Evolutionary conservation across 2,888 invertebrate genomes (phyloP).

Genomic region (Steromphala cineraria): DNA sequence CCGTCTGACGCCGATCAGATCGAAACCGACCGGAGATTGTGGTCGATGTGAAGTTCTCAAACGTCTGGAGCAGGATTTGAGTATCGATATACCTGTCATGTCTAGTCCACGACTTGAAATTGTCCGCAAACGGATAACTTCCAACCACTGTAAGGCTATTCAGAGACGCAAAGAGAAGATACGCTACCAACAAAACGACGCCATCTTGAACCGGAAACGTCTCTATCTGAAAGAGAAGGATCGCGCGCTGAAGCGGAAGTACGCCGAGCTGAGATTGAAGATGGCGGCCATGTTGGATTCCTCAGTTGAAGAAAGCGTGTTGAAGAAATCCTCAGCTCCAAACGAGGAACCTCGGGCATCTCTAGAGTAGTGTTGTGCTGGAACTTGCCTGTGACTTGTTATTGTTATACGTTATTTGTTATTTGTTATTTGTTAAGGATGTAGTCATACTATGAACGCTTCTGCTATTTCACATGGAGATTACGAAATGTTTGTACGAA

Average conservation of each 20-base stretch:
- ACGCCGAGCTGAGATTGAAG: background rate
- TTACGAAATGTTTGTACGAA: no score
- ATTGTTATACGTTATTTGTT: no score
- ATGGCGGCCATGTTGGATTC: conserved; percentile 5
- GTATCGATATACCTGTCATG: background rate
- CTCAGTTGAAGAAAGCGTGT: background rate
- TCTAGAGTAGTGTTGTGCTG: no score
- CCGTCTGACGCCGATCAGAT: background rate
- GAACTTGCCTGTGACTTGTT: no score
- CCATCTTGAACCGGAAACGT: background rate
- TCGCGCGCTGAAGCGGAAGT: background rate
- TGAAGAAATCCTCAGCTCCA: no score
- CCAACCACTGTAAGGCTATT: background rate
- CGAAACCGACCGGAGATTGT: background rate
- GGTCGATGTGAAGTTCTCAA: background rate
- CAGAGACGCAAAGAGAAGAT: background rate
- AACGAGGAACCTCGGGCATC: no score
- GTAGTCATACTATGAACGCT: no score
- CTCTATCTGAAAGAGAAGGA: background rate
- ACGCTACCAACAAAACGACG: background rate
- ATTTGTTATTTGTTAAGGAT: no score
- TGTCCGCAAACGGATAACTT: background rate
- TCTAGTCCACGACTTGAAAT: background rate
- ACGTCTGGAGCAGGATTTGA: background rate
- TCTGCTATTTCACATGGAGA: no score